Evolutionary conservation across 2,797 vertebrate species (phyloP), one percentile per base, ranked within the genome.

Genomic region (Cyclopterus lumpus): DNA sequence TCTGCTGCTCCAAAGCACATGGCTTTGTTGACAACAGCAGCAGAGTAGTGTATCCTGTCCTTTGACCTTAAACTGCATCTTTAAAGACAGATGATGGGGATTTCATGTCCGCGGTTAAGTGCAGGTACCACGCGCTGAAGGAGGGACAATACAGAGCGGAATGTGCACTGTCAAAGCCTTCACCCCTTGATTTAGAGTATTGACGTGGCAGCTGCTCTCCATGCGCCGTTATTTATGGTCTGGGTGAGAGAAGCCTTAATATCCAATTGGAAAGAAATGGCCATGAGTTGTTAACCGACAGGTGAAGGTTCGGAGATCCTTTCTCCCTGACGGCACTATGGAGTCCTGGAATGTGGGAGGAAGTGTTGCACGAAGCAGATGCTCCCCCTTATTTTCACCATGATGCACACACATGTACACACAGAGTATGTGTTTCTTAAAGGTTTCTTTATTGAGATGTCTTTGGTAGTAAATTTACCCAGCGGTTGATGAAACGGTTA

Each of bases 241-340:
- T 5, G 18, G 46, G 72, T 80, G 76, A 92, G 87, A 32, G 90
- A 93, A 91, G 91, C 80, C 83, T 93, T 85, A 83, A 90, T 85
- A 88, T 91, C 86, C 90, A 90, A 92, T 91, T 89, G 88, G 91
- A 93, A 93, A 95, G 93, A 94, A 94, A 94, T 93, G 90, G 88
- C 89, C 75, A 73, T 79, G 88, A 90, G 89, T 93, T 85, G 91
- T 94, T 94, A 93, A 94, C 93, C 93, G 86, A 75, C 77, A 82
- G 93, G 89, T 92, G 89, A 93, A 77, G 86, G 92, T 93, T 93
- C 86, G 85, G 59, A 81, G 84, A 91, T 85, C 82, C 75, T 83
- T 81, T 85, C 85, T 92, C 85, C 69, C 78, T 81, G 81, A 86
- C 84, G 73, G 85, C 81, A 71, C 83, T 81, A 34, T 71, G 85